These are phyloP conservation scores for Caenorhabditis panamensis DNA, from an alignment of 2,888 invertebrate genomes.

Conservation along the genomic window DNA sequence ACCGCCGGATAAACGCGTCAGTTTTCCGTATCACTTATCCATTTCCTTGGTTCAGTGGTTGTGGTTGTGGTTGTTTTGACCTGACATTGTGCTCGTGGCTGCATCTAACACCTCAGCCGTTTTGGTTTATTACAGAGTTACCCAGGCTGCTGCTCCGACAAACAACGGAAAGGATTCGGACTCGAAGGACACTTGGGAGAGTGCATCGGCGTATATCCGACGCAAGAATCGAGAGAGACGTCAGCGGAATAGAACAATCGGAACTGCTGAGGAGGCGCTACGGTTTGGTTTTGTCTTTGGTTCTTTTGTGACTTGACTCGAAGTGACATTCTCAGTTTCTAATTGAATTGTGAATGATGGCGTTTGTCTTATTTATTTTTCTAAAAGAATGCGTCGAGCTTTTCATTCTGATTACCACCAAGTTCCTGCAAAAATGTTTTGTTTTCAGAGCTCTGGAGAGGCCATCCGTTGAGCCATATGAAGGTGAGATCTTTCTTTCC, in stretches of 20 bases:
- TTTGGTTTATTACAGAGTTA: constrained; percentile 49
- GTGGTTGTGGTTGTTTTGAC: constrained; percentile 40
- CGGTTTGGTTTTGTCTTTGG: constrained; percentile 61
- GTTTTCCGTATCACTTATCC: constrained; percentile 57
- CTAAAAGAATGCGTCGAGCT: constrained; percentile 45
- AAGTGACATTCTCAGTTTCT: constrained; percentile 45
- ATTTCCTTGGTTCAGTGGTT: constrained; percentile 38
- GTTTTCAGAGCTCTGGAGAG: constrained; percentile 65
- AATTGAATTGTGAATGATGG: constrained; percentile 29
- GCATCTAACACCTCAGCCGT: constrained; percentile 39
- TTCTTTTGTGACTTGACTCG: constrained; percentile 17
- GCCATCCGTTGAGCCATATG: constrained; percentile 58
- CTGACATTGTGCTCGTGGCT: constrained; percentile 29
- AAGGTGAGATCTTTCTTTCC: constrained; percentile 25
- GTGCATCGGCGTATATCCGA: constrained; percentile 78
- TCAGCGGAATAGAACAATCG: constrained; percentile 77
- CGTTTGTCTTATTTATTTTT: constrained; percentile 24
- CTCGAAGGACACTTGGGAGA: constrained; percentile 73
- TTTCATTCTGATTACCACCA: constrained; percentile 10
- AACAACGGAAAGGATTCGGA: constrained; percentile 41
- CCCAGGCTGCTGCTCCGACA: constrained; percentile 37
- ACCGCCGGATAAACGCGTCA: constrained; percentile 64
- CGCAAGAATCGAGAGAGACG: constrained; percentile 79
- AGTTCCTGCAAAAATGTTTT: constrained; percentile 12
- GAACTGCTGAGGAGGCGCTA: constrained; percentile 74